phyloP scores from a whole-genome alignment of 1,140 invertebrate genomes.

The Atta colombica region DNA sequence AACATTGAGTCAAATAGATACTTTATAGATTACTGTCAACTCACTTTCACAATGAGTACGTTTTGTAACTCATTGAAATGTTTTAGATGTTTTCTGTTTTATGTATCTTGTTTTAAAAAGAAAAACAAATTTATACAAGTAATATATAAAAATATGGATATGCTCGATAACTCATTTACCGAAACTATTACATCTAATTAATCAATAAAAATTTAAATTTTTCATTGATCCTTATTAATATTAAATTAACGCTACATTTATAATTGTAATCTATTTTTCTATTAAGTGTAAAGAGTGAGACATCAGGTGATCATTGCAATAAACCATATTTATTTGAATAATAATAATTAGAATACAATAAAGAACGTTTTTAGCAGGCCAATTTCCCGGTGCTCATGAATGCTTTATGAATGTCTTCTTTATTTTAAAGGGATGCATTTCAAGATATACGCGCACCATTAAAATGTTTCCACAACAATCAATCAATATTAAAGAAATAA shows the following conservation, averaged over 20 bases:
- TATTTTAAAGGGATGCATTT: slow-evolving; percentile 61
- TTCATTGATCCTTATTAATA: background rate
- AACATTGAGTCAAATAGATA: no score
- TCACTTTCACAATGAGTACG: no score
- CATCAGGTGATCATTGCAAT: slow-evolving; percentile 65
- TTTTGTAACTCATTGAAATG: no score
- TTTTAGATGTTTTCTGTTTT: no score
- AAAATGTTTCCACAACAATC: slow-evolving; percentile 65
- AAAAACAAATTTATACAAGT: background rate
- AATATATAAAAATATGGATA: background rate
- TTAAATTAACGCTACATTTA: background rate
- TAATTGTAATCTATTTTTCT: background rate
- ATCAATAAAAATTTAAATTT: slow-evolving; percentile 8
- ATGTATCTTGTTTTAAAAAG: no score
- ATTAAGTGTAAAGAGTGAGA: background rate
- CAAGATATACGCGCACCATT: slow-evolving; percentile 58
- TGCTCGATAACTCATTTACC: background rate
- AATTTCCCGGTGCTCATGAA: slow-evolving; percentile 71
- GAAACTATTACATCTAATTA: background rate
- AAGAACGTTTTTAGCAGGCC: slow-evolving; percentile 80
- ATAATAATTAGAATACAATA: slow-evolving; percentile 83
- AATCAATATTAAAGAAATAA: slow-evolving; percentile 61
- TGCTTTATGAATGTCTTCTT: slow-evolving; percentile 63
- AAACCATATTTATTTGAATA: slow-evolving; percentile 84
- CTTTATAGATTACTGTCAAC: no score